Evolutionary conservation across 2,797 vertebrate genomes (phyloP), one percentile per base, ranked within the genome.

Genomic region (Lutra lutra): DNA sequence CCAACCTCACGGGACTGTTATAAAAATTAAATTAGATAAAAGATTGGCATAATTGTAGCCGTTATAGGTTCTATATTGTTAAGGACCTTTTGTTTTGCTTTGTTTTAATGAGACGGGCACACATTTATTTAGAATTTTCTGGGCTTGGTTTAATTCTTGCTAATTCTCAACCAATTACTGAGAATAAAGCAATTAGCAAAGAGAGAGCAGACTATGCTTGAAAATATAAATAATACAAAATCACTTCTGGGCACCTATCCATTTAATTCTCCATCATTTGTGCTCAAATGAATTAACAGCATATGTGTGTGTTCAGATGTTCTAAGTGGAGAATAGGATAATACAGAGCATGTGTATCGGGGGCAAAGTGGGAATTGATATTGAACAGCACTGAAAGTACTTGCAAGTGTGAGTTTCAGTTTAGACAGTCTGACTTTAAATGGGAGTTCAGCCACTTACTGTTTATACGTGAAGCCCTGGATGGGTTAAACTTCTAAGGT

Each of bases 131-230:
- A 96, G 62, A 91, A 5, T 23, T 97, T 97, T 96, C 54, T 93
- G 80, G 89, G 91, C 86, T 89, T 89, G 80, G 96, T 96, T 98
- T 88, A 54, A 60, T 89, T 95, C 48, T 91, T 96, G 54, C 29
- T 92, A 96, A 91, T 96, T 97, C 82, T 79, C 89, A 96, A 95
- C 83, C 29, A 86, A 73, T 97, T 94, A 96, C 92, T 91, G 64
- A 95, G 82, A 96, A 85, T 96, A 70, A 97, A 51, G 46, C 79
- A 18, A 79, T 15, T 85, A 79, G 83, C 56, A 95, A 92, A 84
- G 73, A n/a, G 82, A 89, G 58, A 89, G 32, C 54, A 95, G 83
- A 84, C 29, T 82, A 56, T 38, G 40, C 11, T 35, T 89, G 40
- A 84, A 93, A 93, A 93, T 68, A 56, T 32, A 96, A 91, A 95